Evolutionary conservation across 2,797 vertebrate species (phyloP), one percentile per base, ranked within the genome.

Genomic region (Onychomys leucogaster): DNA sequence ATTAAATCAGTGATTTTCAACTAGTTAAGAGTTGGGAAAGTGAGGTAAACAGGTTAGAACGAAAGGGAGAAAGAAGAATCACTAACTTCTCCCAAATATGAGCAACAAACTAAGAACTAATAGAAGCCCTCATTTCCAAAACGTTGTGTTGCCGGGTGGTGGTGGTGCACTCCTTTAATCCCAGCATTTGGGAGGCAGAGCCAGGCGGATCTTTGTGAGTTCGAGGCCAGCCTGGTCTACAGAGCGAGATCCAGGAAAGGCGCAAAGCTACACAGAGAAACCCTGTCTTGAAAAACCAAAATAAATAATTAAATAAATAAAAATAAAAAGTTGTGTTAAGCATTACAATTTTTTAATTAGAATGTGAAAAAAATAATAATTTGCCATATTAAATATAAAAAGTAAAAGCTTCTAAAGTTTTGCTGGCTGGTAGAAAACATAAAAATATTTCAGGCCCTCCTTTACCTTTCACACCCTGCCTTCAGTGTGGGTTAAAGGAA

Each of bases 301-400:
- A n/a, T n/a, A n/a, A n/a, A n/a, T n/a, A n/a, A n/a, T n/a, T n/a
- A n/a, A n/a, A n/a, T n/a, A n/a, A n/a, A n/a, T n/a, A n/a, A n/a
- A n/a, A n/a, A n/a, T 84, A 1, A 10, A 2, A 8, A 93, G 81
- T 25, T 91, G 6, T 92, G 43, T 65, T 83, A 78, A 88, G n/a
- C 16, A 37, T 80, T 43, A 69, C 13, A 82, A 85, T 85, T 87
- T 94, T 93, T 46, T 43, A 86, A 89, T 59, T 65, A 25, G n/a
- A 94, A 76, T 67, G 29, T 49, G 9, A 75, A 86, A 71, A 94
- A 61, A 14, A 21, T 69, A 93, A 69, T 17, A 65, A 69, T 52
- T 73, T 75, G 0, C 61, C 89, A 73, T 57, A 75, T 14, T 76
- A 91, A 91, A 95, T 52, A n/a, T n/a, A 88, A 41, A 81, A 87